These are phyloP conservation scores for Malurus cyaneus DNA, from an alignment of 2,113 vertebrate species.

Conservation along the genomic window DNA sequence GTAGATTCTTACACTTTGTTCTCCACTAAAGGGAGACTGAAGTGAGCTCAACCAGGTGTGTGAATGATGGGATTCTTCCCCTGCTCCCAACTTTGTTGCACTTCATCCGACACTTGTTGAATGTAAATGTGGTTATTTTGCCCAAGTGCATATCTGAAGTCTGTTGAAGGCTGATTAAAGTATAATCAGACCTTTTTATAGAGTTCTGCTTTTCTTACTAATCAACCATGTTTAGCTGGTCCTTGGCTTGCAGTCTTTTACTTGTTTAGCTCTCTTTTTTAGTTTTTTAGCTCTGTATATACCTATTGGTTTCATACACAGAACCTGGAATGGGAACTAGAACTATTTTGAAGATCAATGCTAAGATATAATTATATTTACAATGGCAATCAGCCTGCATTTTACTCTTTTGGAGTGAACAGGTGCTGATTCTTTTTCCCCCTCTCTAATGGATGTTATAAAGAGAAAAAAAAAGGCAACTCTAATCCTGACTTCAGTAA, in stretches of 20 bases:
- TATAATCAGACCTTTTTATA: background rate
- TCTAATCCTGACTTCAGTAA: background rate
- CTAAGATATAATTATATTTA: background rate
- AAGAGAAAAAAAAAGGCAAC: background rate
- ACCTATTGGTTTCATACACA: background rate
- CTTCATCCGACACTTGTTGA: background rate
- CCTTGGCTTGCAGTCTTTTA: background rate
- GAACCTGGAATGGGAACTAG: background rate
- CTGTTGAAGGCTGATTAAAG: background rate
- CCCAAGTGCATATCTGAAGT: background rate
- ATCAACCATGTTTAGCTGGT: background rate
- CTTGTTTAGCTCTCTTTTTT: background rate
- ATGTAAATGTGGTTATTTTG: background rate
- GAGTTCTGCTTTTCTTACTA: background rate
- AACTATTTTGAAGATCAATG: background rate
- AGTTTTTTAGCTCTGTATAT: background rate
- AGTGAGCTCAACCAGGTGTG: slow-evolving; percentile 8
- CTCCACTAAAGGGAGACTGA: background rate
- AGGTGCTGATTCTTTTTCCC: background rate
- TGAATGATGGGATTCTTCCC: background rate
- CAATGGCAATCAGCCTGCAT: background rate
- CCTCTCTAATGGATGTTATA: background rate
- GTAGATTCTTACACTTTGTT: background rate
- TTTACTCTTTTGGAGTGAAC: background rate
- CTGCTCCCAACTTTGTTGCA: background rate